Percentiles rank a stretch among this genome's conserved stretches.
phyloP scores from a whole-genome alignment of 2,113 vertebrate species.

The Tylochromis polylepis region DNA sequence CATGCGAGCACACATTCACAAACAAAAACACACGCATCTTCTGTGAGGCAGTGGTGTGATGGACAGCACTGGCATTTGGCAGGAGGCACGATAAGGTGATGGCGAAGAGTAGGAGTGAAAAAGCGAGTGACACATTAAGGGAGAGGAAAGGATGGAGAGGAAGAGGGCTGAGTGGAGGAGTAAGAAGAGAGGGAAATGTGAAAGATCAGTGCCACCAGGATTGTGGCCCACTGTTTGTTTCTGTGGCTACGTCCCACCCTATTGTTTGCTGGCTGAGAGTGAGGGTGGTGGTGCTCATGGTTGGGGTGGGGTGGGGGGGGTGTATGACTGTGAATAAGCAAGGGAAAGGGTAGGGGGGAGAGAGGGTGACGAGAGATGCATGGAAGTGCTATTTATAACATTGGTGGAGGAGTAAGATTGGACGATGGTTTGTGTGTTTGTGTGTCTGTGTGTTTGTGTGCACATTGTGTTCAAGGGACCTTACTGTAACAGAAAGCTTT shows the following conservation, averaged over 20 bases:
- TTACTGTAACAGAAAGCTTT: constrained; percentile 6
- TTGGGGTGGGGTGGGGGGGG: constrained; percentile 15
- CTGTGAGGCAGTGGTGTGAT: constrained; percentile 45
- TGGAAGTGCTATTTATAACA: constrained; percentile 71
- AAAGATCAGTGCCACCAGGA: constrained; percentile 50
- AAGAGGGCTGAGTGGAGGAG: constrained; percentile 3
- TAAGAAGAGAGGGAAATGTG: constrained; percentile 11
- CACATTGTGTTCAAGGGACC: constrained; percentile 23
- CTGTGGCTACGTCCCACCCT: constrained; percentile 40
- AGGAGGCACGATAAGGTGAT: constrained; percentile 59
- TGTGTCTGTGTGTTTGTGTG: constrained; percentile 13
- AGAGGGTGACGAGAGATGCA: constrained; percentile 48
- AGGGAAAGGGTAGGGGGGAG: constrained; percentile 9
- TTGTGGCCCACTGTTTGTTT: constrained; percentile 37
- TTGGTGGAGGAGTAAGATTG: constrained; percentile 60
- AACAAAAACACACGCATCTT: constrained; percentile 6
- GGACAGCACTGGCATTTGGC: constrained; percentile 72
- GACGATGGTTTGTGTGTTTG: constrained; percentile 20
- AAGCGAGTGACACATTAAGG: constrained; percentile 16
- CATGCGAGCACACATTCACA: neutral
- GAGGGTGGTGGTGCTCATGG: neutral
- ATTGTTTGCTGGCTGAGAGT: constrained; percentile 42
- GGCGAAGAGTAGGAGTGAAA: constrained; percentile 35
- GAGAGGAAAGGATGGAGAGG: neutral
- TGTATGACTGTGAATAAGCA: constrained; percentile 47